Base-by-base conservation (phyloP, 2,888 invertebrate genomes). In the Eulithis testata region DNA sequence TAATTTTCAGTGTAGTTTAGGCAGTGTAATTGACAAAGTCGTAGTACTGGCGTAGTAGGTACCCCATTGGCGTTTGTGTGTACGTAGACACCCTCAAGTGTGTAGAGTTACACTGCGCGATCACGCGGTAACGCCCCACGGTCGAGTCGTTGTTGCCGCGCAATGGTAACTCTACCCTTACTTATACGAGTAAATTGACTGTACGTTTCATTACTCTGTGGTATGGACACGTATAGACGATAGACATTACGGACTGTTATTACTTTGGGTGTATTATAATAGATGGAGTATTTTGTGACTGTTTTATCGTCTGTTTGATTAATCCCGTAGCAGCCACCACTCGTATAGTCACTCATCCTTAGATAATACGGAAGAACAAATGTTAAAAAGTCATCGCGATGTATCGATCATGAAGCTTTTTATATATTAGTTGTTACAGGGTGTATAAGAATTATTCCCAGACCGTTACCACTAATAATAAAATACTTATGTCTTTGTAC, bases 1-100 rank as follows among this genome's bases (percentile, higher is more conserved):
- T 66, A 66, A 69, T 69, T 69, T 63, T 52, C 57, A 58, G 65
- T 58, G 61, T 68, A 69, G 61, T 70, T 66, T 61, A 65, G 59
- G 63, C 50, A 45, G 51, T 58, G 63, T 71, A 73, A 68, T 73
- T 71, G 71, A 66, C 69, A 69, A 72, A 60, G 65, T 56, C 69
- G 65, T 57, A 21, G 21, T 2, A 21, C 21, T 1, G 21, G 21
- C 21, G 2, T 21, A 66, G 66, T 68, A 60, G 67, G n/a, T n/a
- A n/a, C n/a, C 65, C 62, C 52, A 8, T 31, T 11, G 43, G 59
- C 62, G 43, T 5, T 31, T 14, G 4, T 5, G 45, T 54, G 45
- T 69, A 47, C 47, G 14, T 14, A 45, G 6, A n/a, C 44, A 31
- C 31, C 4, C 31, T 31, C 6, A 31, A 5, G 31, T 3, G 31